phyloP scores from a whole-genome alignment of 2,797 vertebrate genomes.

The Psittacula derbiana region DNA sequence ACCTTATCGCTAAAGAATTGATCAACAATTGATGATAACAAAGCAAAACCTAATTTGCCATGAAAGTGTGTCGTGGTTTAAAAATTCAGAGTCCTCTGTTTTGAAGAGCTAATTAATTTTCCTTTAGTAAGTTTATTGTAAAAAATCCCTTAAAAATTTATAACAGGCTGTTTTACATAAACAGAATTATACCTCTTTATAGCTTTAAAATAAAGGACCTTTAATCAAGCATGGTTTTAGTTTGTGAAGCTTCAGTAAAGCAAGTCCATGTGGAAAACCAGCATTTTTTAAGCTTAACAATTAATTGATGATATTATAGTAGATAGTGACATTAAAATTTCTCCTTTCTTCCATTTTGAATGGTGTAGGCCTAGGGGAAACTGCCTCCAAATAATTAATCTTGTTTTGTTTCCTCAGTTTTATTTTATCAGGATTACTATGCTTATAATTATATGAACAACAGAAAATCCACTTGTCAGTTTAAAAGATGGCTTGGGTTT shows the following conservation, averaged over 20 bases:
- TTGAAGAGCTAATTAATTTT: constrained; percentile 39
- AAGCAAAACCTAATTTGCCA: constrained; percentile 19
- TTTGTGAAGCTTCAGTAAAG: not conserved
- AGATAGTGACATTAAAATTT: not conserved
- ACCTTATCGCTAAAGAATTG: not conserved
- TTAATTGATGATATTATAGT: not conserved
- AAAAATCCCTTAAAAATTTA: constrained; percentile 20
- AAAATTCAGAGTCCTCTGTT: constrained; percentile 7
- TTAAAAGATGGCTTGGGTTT: not conserved
- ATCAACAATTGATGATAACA: not conserved
- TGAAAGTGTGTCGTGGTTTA: not conserved
- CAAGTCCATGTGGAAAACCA: not conserved
- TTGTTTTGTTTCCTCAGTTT: not conserved
- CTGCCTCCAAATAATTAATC: not conserved
- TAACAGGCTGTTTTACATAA: not conserved
- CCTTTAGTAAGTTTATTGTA: not conserved
- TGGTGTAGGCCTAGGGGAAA: not conserved
- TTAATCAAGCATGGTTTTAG: not conserved
- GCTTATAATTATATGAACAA: not conserved
- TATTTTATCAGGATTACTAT: not conserved
- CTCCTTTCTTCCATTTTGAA: not conserved
- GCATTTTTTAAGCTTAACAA: not conserved
- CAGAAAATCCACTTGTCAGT: not conserved
- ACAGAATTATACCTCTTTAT: not conserved
- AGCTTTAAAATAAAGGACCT: not conserved